phyloP scores from a whole-genome alignment of 1,140 invertebrate species.

The Chironomus striatipennis region DNA sequence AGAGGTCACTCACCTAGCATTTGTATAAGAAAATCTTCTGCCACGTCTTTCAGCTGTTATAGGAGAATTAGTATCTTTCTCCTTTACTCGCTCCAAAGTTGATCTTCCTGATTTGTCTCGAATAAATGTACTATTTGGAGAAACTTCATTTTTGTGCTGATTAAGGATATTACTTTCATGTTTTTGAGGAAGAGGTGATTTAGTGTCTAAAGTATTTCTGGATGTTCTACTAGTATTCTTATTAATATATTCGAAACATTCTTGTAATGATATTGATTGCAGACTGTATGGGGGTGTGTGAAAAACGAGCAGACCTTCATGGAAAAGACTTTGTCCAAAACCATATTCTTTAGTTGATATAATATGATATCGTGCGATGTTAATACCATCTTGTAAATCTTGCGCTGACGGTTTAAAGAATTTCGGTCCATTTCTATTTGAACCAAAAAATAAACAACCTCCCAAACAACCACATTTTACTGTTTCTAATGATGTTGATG shows the following conservation, averaged over 20 bases:
- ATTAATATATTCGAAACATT: constrained; percentile 39
- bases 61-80: neutral
- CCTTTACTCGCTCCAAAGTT: constrained; percentile 35
- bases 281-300: constrained; percentile 79
- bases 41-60: constrained; percentile 25
- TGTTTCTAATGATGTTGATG: constrained; percentile 48
- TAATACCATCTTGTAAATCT: constrained; percentile 72
- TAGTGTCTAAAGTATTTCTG: neutral
- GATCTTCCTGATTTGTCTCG: constrained; percentile 32
- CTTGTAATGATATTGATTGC: constrained; percentile 67
- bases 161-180: neutral
- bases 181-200: neutral
- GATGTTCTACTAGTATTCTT: constrained; percentile 2
- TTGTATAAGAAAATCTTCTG: constrained; percentile 35
- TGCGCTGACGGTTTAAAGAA: constrained; percentile 79
- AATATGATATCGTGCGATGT: constrained; percentile 62
- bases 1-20: constrained; percentile 26
- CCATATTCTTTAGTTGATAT: constrained; percentile 53
- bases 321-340: constrained; percentile 89
- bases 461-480: constrained; percentile 89
- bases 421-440: constrained; percentile 71
- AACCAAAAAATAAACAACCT: constrained; percentile 89
- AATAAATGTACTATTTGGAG: constrained; percentile 26
- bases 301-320: constrained; percentile 80
- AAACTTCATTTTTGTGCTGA: constrained; percentile 10